Evolutionary conservation across 2,888 invertebrate species (phyloP), one percentile per base, ranked within the genome.

Genomic region (Trimorus sp.): DNA sequence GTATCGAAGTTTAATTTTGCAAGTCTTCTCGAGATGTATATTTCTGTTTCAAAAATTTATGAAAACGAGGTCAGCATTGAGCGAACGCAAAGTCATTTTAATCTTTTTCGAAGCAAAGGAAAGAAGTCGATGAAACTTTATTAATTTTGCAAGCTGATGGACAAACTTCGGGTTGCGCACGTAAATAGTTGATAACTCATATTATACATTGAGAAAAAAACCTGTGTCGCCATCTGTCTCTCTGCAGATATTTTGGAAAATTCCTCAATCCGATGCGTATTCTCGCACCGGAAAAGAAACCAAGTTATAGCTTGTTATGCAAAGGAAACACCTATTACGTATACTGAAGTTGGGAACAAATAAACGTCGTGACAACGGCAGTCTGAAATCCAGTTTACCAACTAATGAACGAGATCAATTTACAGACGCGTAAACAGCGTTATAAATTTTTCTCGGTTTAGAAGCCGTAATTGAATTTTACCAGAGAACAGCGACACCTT

Each of bases 401-500:
- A 85, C 86, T 85, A 88, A 85, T 84, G 83, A 82, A 71, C 66
- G 74, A 71, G 65, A 76, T 75, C 76, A 79, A 84, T 81, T 85
- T 84, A 81, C 79, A 77, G 82, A 83, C 74, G 82, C 86, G 88
- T 88, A 90, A 89, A 89, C 89, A 90, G 84, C 85, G 82, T 86
- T 87, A 87, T 89, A 89, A 89, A 89, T 88, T 87, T 88, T 87
- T 88, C 86, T 77, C 73, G 69, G 70, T 79, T 76, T 42, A 62
- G 79, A 70, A 73, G 87, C 58, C 38, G 40, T 62, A 88, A 89
- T 88, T 88, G 83, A 88, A 89, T 87, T 82, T 74, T 70, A 7
- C 51, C 48, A 53, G 48, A 58, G 48, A 71, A 42, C 45, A 48
- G 37, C 60, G 49, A 48, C 56, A 60, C 62, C 40, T 73, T 40